Percentiles rank a stretch among this genome's conserved stretches.
phyloP scores from a whole-genome alignment of 2,113 vertebrate genomes.

The Castor canadensis region DNA sequence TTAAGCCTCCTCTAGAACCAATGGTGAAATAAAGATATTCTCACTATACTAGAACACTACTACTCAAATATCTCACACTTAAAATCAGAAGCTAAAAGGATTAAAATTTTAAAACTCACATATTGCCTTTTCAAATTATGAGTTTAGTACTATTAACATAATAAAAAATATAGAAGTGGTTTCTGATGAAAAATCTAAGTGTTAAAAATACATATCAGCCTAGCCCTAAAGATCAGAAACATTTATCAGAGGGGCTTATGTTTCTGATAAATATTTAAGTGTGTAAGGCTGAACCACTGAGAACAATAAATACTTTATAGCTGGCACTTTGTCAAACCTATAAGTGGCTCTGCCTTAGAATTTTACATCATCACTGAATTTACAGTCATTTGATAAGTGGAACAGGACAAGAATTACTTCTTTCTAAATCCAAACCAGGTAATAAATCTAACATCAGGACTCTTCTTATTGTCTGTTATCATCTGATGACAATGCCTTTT shows the following conservation, averaged over 20 bases:
- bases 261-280: conserved; percentile 92
- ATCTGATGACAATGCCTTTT: conserved; percentile 94
- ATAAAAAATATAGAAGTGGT: conserved; percentile 68
- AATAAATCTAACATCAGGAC: conserved; percentile 94
- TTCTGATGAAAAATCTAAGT: conserved; percentile 80
- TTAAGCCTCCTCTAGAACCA: neutral
- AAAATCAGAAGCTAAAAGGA: conserved; percentile 54
- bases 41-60: neutral
- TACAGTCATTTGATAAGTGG: conserved; percentile 95
- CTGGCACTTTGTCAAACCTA: conserved; percentile 94
- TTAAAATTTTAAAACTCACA: conserved; percentile 32
- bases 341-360: conserved; percentile 93
- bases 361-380: conserved; percentile 93
- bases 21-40: neutral
- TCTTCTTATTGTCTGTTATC: conserved; percentile 95
- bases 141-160: conserved; percentile 58
- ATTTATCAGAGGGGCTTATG: conserved; percentile 88
- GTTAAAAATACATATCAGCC: conserved; percentile 73
- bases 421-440: conserved; percentile 94
- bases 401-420: conserved; percentile 94
- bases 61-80: conserved; percentile 43
- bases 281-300: conserved; percentile 86
- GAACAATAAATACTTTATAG: conserved; percentile 95
- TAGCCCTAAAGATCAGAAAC: conserved; percentile 82
- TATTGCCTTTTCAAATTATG: conserved; percentile 52